Conservation (phyloP, 2,113 vertebrate genomes). For the Equus przewalskii region DNA sequence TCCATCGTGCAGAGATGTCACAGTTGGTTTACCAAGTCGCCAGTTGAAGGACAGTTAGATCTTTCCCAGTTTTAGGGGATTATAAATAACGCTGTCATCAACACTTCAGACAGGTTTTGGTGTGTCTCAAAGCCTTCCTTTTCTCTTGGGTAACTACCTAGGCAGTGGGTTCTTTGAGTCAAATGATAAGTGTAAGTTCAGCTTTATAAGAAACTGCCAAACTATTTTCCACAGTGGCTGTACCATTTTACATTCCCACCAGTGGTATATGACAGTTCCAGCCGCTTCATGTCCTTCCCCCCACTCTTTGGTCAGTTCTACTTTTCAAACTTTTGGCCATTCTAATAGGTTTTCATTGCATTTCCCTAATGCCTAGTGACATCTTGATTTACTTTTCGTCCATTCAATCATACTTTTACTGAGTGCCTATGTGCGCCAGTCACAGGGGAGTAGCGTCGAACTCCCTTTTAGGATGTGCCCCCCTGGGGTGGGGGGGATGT, state of each 20-base stretch:
- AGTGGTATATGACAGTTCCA: not conserved
- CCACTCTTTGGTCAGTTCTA: not conserved
- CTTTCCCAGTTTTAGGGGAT: not conserved
- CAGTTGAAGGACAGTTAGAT: not conserved
- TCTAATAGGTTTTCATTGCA: not conserved
- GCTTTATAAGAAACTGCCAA: not conserved
- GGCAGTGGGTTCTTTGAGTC: not conserved
- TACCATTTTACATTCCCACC: not conserved
- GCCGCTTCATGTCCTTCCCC: not conserved
- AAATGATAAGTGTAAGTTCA: not conserved
- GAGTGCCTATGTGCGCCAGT: not conserved
- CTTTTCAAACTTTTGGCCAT: not conserved
- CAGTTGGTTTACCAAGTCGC: not conserved
- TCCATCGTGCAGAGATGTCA: not conserved
- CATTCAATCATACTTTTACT: slow-evolving; percentile 21
- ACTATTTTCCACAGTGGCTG: not conserved
- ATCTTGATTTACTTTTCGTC: not conserved
- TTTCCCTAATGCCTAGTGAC: not conserved
- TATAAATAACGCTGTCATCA: not conserved
- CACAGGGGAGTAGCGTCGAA: too few relatives aligned
- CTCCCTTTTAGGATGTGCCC: not conserved
- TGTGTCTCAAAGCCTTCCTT: not conserved
- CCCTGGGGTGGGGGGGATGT: accelerated
- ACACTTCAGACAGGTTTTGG: not conserved
- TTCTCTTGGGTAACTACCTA: not conserved